phyloP scores from a whole-genome alignment of 2,888 invertebrate species.

The Nasonovia ribisnigri region DNA sequence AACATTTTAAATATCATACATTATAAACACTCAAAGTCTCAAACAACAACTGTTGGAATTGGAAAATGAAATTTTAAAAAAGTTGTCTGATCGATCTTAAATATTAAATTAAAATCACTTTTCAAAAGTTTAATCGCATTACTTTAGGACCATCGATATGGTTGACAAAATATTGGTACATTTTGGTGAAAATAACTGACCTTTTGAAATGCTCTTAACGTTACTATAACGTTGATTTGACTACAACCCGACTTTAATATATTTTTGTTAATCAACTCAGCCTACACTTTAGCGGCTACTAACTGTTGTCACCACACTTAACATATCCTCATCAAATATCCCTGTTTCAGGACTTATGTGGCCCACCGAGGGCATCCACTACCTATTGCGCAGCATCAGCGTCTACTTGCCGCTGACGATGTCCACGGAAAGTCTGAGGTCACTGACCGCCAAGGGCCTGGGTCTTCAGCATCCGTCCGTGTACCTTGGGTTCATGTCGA shows the following conservation, averaged over 20 bases:
- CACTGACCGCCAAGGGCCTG: conserved; percentile 83
- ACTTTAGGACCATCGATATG: neutral
- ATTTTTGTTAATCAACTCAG: neutral
- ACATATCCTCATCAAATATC: neutral
- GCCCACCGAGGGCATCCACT: conserved; percentile 80
- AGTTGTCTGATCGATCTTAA: no score
- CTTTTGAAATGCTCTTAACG: neutral
- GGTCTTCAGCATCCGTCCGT: conserved; percentile 78
- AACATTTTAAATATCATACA: no score
- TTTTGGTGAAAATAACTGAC: no score
- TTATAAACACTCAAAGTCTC: no score
- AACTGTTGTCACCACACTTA: neutral
- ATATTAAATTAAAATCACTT: no score
- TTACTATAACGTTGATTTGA: neutral
- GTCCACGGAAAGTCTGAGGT: conserved; percentile 82
- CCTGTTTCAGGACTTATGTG: conserved; percentile 73
- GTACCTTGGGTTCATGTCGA: conserved; percentile 80
- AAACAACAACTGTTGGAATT: no score
- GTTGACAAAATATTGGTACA: neutral
- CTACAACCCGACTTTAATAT: neutral
- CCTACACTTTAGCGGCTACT: neutral
- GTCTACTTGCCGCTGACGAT: conserved; percentile 83
- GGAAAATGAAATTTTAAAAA: no score
- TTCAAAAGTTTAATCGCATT: no score
- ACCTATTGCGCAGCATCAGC: conserved; percentile 74